Percentiles rank a stretch among this genome's conserved stretches.
Conservation (phyloP, 2,797 vertebrate species). For the Mycteria americana region DNA sequence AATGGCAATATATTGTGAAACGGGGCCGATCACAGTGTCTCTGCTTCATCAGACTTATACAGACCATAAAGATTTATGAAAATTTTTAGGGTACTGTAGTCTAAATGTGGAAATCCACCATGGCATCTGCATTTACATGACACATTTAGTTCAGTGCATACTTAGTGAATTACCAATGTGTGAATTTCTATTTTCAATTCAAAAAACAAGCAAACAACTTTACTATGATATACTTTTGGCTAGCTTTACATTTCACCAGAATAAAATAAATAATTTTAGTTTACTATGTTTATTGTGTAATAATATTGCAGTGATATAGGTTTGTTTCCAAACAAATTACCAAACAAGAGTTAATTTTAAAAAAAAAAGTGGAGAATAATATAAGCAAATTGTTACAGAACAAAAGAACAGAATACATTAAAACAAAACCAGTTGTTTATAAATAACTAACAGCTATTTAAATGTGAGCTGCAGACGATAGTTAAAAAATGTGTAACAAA, state of each 20-base stretch:
- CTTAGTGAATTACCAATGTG: not conserved
- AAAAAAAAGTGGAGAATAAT: not conserved
- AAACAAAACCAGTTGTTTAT: not conserved
- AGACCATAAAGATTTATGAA: not conserved
- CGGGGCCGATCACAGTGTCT: not conserved
- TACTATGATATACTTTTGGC: not conserved
- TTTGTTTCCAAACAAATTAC: not conserved
- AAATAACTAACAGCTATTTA: constrained; percentile 42
- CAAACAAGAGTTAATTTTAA: not conserved
- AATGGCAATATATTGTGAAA: not conserved
- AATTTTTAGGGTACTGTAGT: not conserved
- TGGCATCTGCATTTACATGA: not conserved
- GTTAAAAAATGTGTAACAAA: not conserved
- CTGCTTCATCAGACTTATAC: not conserved
- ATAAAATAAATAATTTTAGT: not conserved
- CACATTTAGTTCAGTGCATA: not conserved
- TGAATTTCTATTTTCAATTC: not conserved
- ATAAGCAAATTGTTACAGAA: not conserved
- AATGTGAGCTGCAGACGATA: not conserved
- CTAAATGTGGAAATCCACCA: not conserved
- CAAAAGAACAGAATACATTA: not conserved
- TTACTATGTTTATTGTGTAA: not conserved
- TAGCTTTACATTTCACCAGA: not conserved
- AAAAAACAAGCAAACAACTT: not conserved
- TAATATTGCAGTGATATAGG: not conserved